Conservation (phyloP, 1,140 invertebrate genomes). For the Pteromalus puparum region DNA sequence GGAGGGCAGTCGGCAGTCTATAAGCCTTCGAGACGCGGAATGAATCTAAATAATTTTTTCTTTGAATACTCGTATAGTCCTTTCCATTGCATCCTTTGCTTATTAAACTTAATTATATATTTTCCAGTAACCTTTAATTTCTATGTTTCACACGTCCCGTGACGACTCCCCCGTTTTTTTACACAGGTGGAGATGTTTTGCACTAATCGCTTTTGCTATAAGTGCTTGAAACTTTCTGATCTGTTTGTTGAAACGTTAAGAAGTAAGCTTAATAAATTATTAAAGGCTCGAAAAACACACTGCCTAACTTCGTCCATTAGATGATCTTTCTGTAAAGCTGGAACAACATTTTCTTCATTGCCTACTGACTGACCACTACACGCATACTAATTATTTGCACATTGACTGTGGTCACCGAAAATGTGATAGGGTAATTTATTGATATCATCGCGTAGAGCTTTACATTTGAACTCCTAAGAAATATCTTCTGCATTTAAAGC, state of each 20-base stretch:
- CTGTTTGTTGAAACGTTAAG: neutral
- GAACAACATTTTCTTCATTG: slow-evolving; percentile 9
- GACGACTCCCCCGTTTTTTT: no score
- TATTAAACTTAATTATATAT: no score
- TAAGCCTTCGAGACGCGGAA: no score
- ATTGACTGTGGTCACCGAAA: slow-evolving; percentile 9
- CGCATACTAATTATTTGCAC: neutral
- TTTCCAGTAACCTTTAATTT: no score
- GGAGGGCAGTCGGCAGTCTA: no score
- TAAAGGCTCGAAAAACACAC: neutral
- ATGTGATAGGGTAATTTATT: neutral
- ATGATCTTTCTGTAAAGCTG: neutral
- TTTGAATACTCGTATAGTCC: no score
- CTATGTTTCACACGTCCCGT: no score
- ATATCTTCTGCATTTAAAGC: no score
- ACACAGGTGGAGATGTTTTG: slow-evolving; percentile 44
- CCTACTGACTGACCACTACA: neutral
- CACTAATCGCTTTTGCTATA: slow-evolving; percentile 18
- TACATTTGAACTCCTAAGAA: no score
- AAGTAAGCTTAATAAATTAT: neutral
- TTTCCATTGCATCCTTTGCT: no score
- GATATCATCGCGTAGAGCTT: neutral
- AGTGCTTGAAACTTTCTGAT: slow-evolving; percentile 11
- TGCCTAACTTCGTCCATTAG: neutral
- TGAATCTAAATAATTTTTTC: no score